Evolutionary conservation across 2,888 invertebrate genomes (phyloP), one percentile per base, ranked within the genome.

Genomic region (Lagria hirta): DNA sequence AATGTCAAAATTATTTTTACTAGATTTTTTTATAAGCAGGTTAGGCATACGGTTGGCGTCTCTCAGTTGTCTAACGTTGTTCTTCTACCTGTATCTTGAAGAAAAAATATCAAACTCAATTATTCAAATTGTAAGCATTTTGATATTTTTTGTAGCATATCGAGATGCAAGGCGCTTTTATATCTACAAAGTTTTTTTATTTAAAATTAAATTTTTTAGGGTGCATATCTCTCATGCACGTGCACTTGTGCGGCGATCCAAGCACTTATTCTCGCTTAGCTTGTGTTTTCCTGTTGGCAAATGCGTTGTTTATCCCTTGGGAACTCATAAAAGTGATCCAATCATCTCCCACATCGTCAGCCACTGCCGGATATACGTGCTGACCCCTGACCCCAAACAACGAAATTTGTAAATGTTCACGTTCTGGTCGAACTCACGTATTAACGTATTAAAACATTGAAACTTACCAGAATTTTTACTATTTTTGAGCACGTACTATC

Each of bases 301-400:
- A 66, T 67, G 68, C 61, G 65, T 66, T 70, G 70, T 69, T 69
- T 68, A 70, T 73, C 73, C 72, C 72, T 48, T 33, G 70, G 69
- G 73, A 68, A 61, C 70, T 70, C 73, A 68, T 74, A 73, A 74
- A 75, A 73, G 69, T 71, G 72, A 74, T 73, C 73, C 73, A 74
- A 74, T 74, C 75, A 72, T 73, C 68, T 70, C 60, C 66, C 66
- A 60, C 65, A 62, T 64, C 61, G 64, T 62, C 64, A 63, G 61
- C 52, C 62, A 53, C 54, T 21, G 44, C 33, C 44, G 38, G 44
- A 33, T 37, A 24, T 46, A 48, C 48, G 48, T 48, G 48, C 48
- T 48, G 45, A 36, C 36, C 44, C 44, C 33, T 27, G 27, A 37
- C 33, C 43, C 32, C 10, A 51, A 57, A 59, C 53, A 57, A 59